These are phyloP conservation scores for Scaptomyza pallida DNA, from an alignment of 1,140 invertebrate genomes.

Conservation along the genomic window DNA sequence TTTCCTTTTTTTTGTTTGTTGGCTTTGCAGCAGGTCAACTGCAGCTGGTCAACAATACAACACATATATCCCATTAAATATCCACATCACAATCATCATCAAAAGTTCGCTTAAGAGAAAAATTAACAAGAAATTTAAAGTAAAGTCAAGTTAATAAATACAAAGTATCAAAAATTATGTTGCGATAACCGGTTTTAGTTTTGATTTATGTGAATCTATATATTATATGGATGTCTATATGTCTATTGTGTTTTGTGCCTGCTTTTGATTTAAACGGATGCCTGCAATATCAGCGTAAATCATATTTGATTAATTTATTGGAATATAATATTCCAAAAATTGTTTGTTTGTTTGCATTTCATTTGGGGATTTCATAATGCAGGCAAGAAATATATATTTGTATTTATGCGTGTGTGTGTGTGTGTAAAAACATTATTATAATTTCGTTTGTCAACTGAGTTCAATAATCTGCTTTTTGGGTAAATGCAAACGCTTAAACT, in stretches of 20 bases:
- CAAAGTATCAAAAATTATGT: constrained; percentile 13
- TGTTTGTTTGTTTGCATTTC: constrained; percentile 1
- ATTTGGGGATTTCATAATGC: constrained; percentile 1
- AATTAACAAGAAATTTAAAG: not conserved
- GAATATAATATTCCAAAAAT: constrained; percentile 16
- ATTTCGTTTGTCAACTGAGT: not conserved
- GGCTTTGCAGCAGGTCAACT: constrained; percentile 10
- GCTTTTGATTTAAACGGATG: constrained; percentile 10
- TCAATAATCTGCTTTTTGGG: not conserved
- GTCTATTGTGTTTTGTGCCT: constrained; percentile 5
- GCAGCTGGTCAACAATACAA: constrained; percentile 47
- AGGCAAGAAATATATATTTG: not conserved
- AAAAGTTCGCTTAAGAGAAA: constrained; percentile 33
- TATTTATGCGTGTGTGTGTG: not conserved
- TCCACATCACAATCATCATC: constrained; percentile 62
- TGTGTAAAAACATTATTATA: not conserved
- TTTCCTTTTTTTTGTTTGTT: no score
- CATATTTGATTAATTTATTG: constrained; percentile 42
- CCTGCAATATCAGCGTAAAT: constrained; percentile 45
- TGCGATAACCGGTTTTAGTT: not conserved
- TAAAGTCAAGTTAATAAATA: constrained; percentile 54
- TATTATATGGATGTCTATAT: no score
- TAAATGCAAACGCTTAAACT: not conserved
- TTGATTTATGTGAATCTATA: constrained; percentile 29
- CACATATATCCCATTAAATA: constrained; percentile 58